Base-by-base conservation (phyloP, 2,888 invertebrate genomes). In the Meandrusa payeni region DNA sequence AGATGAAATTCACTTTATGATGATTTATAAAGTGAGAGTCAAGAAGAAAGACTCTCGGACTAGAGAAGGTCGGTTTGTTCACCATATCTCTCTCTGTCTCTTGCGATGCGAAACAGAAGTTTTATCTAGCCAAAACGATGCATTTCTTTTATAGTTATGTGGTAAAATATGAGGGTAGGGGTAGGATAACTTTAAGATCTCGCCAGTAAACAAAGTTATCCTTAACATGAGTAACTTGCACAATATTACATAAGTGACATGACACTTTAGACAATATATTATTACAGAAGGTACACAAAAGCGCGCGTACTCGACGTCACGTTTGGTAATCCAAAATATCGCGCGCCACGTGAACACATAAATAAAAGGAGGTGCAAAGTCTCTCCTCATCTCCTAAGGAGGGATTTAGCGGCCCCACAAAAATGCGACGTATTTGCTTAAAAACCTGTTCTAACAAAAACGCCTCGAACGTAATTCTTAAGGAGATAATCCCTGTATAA, bases 401-500 rank as follows among this genome's bases (percentile, higher is more conserved):
- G 5, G 41, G 34, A 34, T 41, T 41, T 34, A 20, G 28, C 15
- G 20, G 9, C 22, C 12, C 15, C 22, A 37, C 11, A 38, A 26
- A 43, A 22, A 37, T 13, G 11, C 37, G 23, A 20, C 13, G 26
- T 37, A 29, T 37, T 38, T 44, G 15, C 32, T 32, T 47, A 33
- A 47, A 46, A 61, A 62, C 64, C 46, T 62, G 60, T 55, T 60
- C 61, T 56, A 56, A 64, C 61, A 59, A 42, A 55, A 54, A 54
- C 53, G 47, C 53, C 55, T 54, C 53, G 67, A 63, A 66, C 74
- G 78, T 79, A 67, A 76, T 76, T 76, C 77, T 78, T 82, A 80
- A 78, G 65, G 63, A 77, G 73, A 81, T 82, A 81, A 83, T 82
- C 81, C 79, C 32, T 41, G 60, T 66, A 73, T 70, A 69, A 76